A percentile compares a stretch with the other conserved stretches of the same genome.
phyloP scores from a whole-genome alignment of 2,888 invertebrate species.

The Callyntrura sp. region DNA sequence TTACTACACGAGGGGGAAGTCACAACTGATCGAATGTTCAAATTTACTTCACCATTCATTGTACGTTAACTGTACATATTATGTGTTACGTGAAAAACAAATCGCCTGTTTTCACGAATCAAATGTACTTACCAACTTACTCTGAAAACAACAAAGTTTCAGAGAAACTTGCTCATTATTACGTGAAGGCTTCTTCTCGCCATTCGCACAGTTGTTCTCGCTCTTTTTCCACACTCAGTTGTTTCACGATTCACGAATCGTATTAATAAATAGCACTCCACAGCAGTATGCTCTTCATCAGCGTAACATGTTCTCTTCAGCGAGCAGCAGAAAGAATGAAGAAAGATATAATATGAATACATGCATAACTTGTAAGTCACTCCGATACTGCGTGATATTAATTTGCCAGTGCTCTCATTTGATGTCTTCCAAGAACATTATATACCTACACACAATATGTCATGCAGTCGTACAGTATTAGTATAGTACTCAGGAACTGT shows the following conservation, averaged over 20 bases:
- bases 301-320: background rate
- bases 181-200: background rate
- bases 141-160: slow-evolving; percentile 47
- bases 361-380: background rate
- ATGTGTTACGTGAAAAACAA: background rate
- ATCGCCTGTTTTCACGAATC: background rate
- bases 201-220: no score
- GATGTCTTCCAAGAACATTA: background rate
- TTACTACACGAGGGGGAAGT: background rate
- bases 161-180: slow-evolving; percentile 6
- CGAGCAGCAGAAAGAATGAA: no score
- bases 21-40: background rate
- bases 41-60: slow-evolving; percentile 27
- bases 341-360: background rate
- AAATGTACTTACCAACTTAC: slow-evolving; percentile 21
- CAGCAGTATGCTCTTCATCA: background rate
- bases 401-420: background rate
- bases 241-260: background rate
- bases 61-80: no score
- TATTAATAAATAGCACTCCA: background rate
- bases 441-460: background rate
- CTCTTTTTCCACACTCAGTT: background rate
- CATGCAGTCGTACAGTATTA: background rate
- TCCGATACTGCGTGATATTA: background rate
- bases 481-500: background rate